phyloP scores from a whole-genome alignment of 1,140 invertebrate species.

The Zaprionus capensis region DNA sequence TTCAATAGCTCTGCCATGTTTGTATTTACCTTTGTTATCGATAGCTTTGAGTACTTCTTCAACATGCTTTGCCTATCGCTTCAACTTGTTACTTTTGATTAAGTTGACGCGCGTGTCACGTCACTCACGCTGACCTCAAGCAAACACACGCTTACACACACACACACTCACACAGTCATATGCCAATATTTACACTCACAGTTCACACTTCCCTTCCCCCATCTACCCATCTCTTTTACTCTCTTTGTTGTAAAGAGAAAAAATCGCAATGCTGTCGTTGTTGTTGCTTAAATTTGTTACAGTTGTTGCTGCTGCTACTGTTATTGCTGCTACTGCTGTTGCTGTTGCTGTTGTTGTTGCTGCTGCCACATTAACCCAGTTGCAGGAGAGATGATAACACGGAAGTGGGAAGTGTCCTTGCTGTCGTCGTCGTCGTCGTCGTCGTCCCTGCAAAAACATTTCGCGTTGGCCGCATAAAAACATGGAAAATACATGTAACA shows the following conservation, averaged over 20 bases:
- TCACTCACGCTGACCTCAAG: not conserved
- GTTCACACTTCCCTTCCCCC: not conserved
- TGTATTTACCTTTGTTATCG: not conserved
- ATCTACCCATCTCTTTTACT: not conserved
- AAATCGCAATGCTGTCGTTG: constrained; percentile 18
- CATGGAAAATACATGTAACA: constrained; percentile 64
- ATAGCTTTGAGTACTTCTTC: not conserved
- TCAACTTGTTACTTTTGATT: not conserved
- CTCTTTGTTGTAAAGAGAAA: constrained; percentile 9
- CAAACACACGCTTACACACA: not conserved
- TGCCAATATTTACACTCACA: constrained; percentile 5
- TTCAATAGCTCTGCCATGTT: too few relatives aligned
- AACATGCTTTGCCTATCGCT: not conserved
- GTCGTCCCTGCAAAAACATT: constrained; percentile 51
- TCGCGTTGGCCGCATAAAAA: constrained; percentile 60
- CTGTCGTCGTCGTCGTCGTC: constrained; percentile 62
- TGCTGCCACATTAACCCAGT: constrained; percentile 73
- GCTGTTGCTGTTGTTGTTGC: constrained; percentile 28
- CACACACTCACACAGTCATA: not conserved
- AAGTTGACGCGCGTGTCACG: not conserved
- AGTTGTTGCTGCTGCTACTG: constrained; percentile 9
- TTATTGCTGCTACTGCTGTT: constrained; percentile 7
- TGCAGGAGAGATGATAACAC: constrained; percentile 63
- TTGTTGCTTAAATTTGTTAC: constrained; percentile 7
- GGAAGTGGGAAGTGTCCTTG: constrained; percentile 44